phyloP scores from a whole-genome alignment of 2,888 invertebrate genomes.

The Girardia tigrina region DNA sequence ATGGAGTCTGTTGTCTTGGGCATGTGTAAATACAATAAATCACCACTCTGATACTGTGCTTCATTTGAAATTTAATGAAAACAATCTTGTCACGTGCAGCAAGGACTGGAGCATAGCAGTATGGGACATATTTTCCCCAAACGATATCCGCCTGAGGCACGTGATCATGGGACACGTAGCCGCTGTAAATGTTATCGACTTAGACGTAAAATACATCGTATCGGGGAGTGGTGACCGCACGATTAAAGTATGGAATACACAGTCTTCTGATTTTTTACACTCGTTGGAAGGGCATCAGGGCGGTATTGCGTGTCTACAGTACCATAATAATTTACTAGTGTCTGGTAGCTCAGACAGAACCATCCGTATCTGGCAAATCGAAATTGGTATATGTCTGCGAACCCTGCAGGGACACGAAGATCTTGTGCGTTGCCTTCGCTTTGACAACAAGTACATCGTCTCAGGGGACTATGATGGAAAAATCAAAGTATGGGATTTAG shows the following conservation, averaged over 20 bases:
- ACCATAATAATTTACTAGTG: slow-evolving; percentile 87
- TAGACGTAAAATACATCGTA: slow-evolving; percentile 97
- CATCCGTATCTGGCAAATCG: slow-evolving; percentile 70
- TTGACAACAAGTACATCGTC: slow-evolving; percentile 94
- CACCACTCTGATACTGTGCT: slow-evolving; percentile 98
- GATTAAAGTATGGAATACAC: slow-evolving; percentile 95
- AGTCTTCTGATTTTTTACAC: slow-evolving; percentile 91
- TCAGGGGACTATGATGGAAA: slow-evolving; percentile 70
- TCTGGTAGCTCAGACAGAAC: slow-evolving; percentile 98
- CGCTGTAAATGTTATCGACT: slow-evolving; percentile 98
- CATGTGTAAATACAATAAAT: slow-evolving; percentile 91
- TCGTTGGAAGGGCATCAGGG: slow-evolving; percentile 96
- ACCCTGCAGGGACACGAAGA: slow-evolving; percentile 97
- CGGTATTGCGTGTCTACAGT: slow-evolving; percentile 96
- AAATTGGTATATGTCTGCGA: slow-evolving; percentile 66
- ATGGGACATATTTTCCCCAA: slow-evolving; percentile 92
- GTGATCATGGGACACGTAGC: slow-evolving; percentile 96
- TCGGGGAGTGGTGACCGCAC: slow-evolving; percentile 96
- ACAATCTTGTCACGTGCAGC: slow-evolving; percentile 99
- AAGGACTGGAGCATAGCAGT: slow-evolving; percentile 98
- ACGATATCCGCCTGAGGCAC: slow-evolving; percentile 80
- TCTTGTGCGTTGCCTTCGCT: slow-evolving; percentile 89
- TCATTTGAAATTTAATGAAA: slow-evolving; percentile 91
- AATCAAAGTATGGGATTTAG: slow-evolving; percentile 97
- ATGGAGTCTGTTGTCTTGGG: slow-evolving; percentile 88